Base-by-base conservation (phyloP, 1,140 invertebrate genomes). In the Conus betulinus region DNA sequence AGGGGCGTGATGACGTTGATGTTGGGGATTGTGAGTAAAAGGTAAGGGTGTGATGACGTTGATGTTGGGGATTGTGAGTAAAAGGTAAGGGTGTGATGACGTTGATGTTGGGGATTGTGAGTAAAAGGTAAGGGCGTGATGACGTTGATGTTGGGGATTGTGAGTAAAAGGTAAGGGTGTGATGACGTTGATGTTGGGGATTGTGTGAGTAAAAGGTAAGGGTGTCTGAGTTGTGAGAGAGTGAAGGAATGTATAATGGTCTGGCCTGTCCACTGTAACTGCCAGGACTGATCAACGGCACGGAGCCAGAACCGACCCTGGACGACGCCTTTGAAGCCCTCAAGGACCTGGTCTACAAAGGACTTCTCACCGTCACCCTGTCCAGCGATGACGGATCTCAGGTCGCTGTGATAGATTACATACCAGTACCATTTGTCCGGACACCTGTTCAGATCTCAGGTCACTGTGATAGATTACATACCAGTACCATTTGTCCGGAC, bases 261-360 rank as follows among this genome's bases (percentile, higher is more conserved):
- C 20, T 11, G 11, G 3, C 11, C 11, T 63, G 60, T 63, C 60
- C 11, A 15, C 60, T 11, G 3, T 39, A 39, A 39, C 39, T 8
- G 7, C n/a, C 63, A 92, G 91, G 90, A 27, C 84, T 90, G 39
- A 89, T 88, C 5, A 89, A 91, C 84, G 90, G 78, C 27, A 87
- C 88, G 6, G n/a, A 8, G 17, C 84, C 87, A 17, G 88, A 60
- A 17, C 89, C 89, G 13, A 39, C 60, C 15, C 23, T 91, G 55
- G 52, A 87, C 3, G 83, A 84, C 20, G 91, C 90, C 6, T 92
- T 88, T 76, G 85, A 67, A 17, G 76, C 55, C 20, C 76, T 92
- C 10, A 92, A 91, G 79, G 91, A 92, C 79, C 55, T 88, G 39
- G 83, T 92, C 10, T 92, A 91, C 76, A 78, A 85, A 25, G 88